Evolutionary conservation across 2,113 vertebrate species (phyloP), one percentile per base, ranked within the genome.

Genomic region (Smithornis capensis): DNA sequence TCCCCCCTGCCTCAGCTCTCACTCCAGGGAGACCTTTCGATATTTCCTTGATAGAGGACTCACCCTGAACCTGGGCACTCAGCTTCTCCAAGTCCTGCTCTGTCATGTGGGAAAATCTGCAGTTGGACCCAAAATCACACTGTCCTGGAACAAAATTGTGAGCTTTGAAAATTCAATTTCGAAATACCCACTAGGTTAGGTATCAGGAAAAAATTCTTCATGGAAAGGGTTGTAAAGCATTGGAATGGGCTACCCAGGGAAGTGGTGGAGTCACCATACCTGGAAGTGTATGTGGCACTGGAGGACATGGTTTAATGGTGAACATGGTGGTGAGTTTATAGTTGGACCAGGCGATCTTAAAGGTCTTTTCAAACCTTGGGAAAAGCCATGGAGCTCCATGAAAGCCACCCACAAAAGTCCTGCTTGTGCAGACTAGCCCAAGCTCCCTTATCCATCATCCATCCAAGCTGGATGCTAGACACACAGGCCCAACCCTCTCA

Each of bases 51-150:
- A 17, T 33, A 1, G 11, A 89, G 29, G 59, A 75, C 97, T 28
- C 42, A 99, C 99, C 98, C 85, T 99, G 98, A 75, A 99, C 98
- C 49, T 98, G 98, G 67, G 97, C 97, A 77, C 97, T 98, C 81
- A 99, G 95, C 83, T 97, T 95, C 79, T 98, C 98, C 76, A 99
- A 89, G 78, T 99, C 98, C 59, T 97, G 97, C 83, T 99, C 98
- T 0, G 98, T 98, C 99, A 99, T 98, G 97, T 99, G 99, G 65
- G 99, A 99, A 95, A 99, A 99, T 52, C 99, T 98, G 96, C 99
- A 99, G 97, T 98, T 99, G 65, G 97, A 96, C 21, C 99, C 99
- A 95, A 99, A 99, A 85, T 98, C 98, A 74, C 99, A 99, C 53
- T 98, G 98, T 5, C 99, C 98, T 99, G 95, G 24, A 93, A 96